phyloP scores from a whole-genome alignment of 2,888 invertebrate genomes.

The Gibbula magus region DNA sequence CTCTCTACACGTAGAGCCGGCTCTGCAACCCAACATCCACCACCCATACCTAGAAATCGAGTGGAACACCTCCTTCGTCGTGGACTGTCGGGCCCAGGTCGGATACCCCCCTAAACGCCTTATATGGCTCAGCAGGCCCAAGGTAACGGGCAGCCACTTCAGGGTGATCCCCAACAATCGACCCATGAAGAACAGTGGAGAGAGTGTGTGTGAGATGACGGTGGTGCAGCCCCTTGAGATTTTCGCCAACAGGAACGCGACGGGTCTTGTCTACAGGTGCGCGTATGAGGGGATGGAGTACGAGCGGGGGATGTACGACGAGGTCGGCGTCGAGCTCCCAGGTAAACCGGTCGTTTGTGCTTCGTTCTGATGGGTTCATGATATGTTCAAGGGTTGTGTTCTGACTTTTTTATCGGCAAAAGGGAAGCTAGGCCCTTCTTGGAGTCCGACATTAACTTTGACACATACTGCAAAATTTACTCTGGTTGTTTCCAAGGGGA shows the following conservation, averaged over 20 bases:
- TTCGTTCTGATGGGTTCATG: background rate
- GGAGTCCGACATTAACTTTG: no score
- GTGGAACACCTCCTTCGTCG: background rate
- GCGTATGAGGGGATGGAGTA: constrained; percentile 3
- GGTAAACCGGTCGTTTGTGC: background rate
- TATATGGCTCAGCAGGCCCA: constrained; percentile 8
- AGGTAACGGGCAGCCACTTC: background rate
- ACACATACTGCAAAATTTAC: no score
- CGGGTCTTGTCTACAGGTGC: background rate
- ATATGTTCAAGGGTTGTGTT: no score
- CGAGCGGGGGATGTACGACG: background rate
- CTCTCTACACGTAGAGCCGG: background rate
- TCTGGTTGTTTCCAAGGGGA: no score
- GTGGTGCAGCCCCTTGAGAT: background rate
- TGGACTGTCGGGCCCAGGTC: constrained; percentile 13
- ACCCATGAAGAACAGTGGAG: background rate
- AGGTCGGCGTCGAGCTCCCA: constrained; percentile 14
- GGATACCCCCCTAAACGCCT: constrained; percentile 13
- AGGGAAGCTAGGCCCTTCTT: no score
- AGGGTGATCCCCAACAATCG: background rate
- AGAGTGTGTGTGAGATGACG: background rate
- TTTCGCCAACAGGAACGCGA: background rate
- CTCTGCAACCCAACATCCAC: background rate
- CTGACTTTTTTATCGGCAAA: no score
- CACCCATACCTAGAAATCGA: background rate